Conservation (phyloP, 2,113 vertebrate genomes). For the Nematolebias whitei region DNA sequence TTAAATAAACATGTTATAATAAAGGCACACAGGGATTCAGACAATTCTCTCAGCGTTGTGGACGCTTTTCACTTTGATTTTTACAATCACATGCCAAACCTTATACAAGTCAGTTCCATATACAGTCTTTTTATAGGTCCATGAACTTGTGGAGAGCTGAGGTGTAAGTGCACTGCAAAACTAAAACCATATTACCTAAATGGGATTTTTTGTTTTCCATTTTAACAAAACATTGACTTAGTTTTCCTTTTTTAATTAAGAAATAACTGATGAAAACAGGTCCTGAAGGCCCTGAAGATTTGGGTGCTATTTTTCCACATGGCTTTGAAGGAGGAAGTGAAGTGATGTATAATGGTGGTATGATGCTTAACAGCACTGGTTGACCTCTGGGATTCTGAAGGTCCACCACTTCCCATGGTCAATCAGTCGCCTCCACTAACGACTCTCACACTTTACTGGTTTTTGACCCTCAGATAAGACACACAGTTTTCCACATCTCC, state of each 20-base stretch:
- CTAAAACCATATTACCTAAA: no score
- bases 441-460: background rate
- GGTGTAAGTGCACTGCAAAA: no score
- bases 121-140: no score
- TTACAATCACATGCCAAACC: no score
- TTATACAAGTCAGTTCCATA: no score
- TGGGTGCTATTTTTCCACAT: background rate
- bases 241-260: background rate
- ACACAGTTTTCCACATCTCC: slow-evolving; percentile 18
- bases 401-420: slow-evolving; percentile 9
- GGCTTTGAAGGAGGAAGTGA: background rate
- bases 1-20: no score
- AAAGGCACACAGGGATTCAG: no score
- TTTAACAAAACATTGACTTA: no score
- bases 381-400: slow-evolving; percentile 9
- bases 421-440: background rate
- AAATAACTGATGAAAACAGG: background rate
- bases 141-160: no score
- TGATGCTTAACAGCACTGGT: slow-evolving; percentile 18
- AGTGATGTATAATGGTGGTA: background rate
- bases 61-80: no score
- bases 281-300: background rate
- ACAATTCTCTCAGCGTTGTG: no score
- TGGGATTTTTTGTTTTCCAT: no score
- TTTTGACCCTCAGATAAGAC: slow-evolving; percentile 20